A percentile compares a stretch with the other conserved stretches of the same genome.
Conservation (phyloP, 2,797 vertebrate genomes). For the Cryptoprocta ferox region DNA sequence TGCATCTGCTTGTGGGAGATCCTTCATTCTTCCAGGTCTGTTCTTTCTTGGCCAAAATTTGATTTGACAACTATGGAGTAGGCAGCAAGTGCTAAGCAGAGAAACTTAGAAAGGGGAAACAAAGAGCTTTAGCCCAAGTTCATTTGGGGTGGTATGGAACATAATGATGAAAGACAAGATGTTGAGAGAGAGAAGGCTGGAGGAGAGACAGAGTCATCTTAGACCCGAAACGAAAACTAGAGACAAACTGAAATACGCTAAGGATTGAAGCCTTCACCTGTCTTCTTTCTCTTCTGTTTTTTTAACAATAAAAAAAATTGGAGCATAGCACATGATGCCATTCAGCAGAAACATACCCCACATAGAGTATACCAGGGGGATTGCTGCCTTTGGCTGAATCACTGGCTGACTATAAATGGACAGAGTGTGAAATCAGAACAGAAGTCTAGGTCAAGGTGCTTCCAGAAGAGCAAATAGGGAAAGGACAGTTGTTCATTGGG, state of each 20-base stretch:
- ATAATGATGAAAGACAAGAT: conserved; percentile 78
- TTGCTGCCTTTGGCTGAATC: conserved; percentile 71
- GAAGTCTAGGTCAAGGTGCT: conserved; percentile 66
- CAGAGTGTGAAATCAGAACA: conserved; percentile 85
- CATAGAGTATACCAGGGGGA: not conserved
- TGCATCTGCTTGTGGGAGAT: not conserved
- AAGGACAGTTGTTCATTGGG: conserved; percentile 20
- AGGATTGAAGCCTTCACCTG: conserved; percentile 72
- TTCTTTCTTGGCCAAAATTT: conserved; percentile 54
- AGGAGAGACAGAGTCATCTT: not conserved
- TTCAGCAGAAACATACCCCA: conserved; percentile 71
- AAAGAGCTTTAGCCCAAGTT: conserved; percentile 50
- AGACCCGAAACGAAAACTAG: conserved; percentile 75
- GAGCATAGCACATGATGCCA: conserved; percentile 57
- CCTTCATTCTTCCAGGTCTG: conserved; percentile 6
- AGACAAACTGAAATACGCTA: conserved; percentile 74
- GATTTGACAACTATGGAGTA: conserved; percentile 3
- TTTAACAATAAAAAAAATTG: conserved; percentile 59
- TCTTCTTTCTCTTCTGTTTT: conserved; percentile 52
- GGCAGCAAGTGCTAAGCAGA: not conserved
- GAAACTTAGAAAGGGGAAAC: conserved; percentile 21
- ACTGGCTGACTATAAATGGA: conserved; percentile 68
- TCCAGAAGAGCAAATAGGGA: conserved; percentile 29
- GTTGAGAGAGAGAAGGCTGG: not conserved
- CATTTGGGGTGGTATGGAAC: conserved; percentile 47